Evolutionary conservation across 2,888 invertebrate genomes (phyloP), one percentile per base, ranked within the genome.

Genomic region (Drosophila fulvimacula): DNA sequence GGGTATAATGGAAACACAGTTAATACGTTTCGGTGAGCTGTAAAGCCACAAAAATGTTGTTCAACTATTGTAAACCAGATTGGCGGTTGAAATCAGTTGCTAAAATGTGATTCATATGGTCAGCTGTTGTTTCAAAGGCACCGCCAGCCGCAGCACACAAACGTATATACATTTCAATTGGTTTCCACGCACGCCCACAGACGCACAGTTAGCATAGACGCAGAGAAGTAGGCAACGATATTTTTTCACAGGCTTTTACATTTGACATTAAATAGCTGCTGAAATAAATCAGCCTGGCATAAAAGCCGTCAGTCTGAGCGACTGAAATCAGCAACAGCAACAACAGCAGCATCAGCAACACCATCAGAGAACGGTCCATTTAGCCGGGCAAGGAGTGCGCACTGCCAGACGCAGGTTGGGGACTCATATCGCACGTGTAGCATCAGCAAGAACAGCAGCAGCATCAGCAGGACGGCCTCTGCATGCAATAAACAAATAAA

Each of bases 401-500:
- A 17, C 24, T 19, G 52, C 9, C 21, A 39, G 48, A 7, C 21
- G 27, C 38, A 41, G 27, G 17, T 19, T 21, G 42, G 21, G 24
- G 24, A 55, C 64, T 41, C 69, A 59, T 77, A 69, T 73, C 76
- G 77, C 76, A 76, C 77, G 77, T 76, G 65, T 73, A 67, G 48
- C 56, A 77, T 70, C 70, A 57, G 56, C 49, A 67, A 34, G 53
- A 41, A 41, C 57, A 63, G 53, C 41, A 61, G 10, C 46, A 66
- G 60, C 57, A n/a, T n/a, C 27, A 63, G 63, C 41, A 62, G 65
- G 61, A 62, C 69, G 44, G 41, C 65, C 65, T 53, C 65, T 66
- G 58, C 82, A 69, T 81, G 82, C 87, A 86, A 81, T 86, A 83
- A 83, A 84, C 84, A 83, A 83, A 83, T 84, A 87, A 83, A 87